Conservation (phyloP, 2,113 vertebrate species). For the Antennarius striatus region DNA sequence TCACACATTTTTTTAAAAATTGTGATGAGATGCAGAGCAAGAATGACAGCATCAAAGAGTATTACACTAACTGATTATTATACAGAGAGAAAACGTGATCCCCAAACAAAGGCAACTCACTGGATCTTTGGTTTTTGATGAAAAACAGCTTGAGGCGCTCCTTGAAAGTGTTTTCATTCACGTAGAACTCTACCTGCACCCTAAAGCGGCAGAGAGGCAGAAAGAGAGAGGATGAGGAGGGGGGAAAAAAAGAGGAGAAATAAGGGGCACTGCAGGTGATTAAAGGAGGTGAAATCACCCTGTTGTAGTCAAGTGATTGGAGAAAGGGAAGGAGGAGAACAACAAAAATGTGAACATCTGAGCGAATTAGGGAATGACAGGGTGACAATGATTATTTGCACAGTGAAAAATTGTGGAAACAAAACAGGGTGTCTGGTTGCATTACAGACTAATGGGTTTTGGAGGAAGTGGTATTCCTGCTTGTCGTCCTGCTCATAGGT, state of each 20-base stretch:
- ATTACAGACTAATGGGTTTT: constrained; percentile 70
- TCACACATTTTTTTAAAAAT: constrained; percentile 18
- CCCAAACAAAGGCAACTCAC: constrained; percentile 72
- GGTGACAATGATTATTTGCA: constrained; percentile 57
- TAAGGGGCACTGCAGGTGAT: constrained; percentile 6
- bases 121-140: constrained; percentile 90
- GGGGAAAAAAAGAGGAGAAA: constrained; percentile 13
- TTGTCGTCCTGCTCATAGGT: constrained; percentile 60
- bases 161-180: constrained; percentile 88
- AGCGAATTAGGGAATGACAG: constrained; percentile 18
- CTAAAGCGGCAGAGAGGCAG: constrained; percentile 62
- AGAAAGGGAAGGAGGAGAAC: constrained; percentile 20
- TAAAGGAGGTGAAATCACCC: constrained; percentile 9
- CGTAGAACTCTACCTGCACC: constrained; percentile 87
- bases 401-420: constrained; percentile 57
- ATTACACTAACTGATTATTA: constrained; percentile 18
- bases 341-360: constrained; percentile 21
- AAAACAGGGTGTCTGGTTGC: constrained; percentile 35
- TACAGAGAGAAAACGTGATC: constrained; percentile 4
- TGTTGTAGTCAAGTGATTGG: constrained; percentile 10
- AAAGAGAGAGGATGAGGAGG: constrained; percentile 16
- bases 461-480: constrained; percentile 71
- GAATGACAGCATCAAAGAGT: constrained; percentile 20
- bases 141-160: constrained; percentile 88
- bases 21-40: constrained; percentile 49